Percentiles rank a stretch among this genome's conserved stretches.
Evolutionary conservation across 2,797 vertebrate genomes (phyloP).

Genomic region (Rhynchotus rufescens): DNA sequence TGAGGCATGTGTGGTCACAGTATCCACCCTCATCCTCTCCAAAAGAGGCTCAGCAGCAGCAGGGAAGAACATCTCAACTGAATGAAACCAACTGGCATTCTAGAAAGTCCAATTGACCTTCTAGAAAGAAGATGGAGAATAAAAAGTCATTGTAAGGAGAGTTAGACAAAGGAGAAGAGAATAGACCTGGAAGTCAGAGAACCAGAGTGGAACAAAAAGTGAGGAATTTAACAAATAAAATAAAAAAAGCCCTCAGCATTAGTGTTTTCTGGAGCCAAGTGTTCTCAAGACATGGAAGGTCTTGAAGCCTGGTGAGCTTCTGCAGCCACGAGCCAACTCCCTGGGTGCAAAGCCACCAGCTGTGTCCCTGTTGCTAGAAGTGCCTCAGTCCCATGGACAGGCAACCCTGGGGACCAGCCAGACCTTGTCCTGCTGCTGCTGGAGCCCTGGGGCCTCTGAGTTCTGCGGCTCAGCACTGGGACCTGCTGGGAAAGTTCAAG

Average conservation of each 20-base stretch:
- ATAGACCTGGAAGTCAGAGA: neutral
- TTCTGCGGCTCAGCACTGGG: neutral
- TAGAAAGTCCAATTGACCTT: neutral
- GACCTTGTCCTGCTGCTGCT: neutral
- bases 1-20: neutral
- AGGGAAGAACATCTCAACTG: neutral
- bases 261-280: neutral
- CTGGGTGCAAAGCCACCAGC: slow-evolving; percentile 18
- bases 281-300: neutral
- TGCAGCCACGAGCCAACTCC: neutral
- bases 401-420: neutral
- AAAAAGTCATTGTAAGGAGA: neutral
- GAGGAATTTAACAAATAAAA: neutral
- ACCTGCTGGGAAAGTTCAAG: slow-evolving; percentile 1
- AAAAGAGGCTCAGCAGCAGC: neutral
- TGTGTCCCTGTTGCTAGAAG: neutral
- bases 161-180: neutral
- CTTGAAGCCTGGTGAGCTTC: neutral
- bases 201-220: neutral
- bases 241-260: neutral
- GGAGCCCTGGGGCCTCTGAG: neutral
- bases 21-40: neutral
- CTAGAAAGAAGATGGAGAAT: neutral
- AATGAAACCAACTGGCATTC: neutral
- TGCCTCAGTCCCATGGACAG: neutral